Conservation (phyloP, 2,888 invertebrate genomes). For the Gerosis bhagava region DNA sequence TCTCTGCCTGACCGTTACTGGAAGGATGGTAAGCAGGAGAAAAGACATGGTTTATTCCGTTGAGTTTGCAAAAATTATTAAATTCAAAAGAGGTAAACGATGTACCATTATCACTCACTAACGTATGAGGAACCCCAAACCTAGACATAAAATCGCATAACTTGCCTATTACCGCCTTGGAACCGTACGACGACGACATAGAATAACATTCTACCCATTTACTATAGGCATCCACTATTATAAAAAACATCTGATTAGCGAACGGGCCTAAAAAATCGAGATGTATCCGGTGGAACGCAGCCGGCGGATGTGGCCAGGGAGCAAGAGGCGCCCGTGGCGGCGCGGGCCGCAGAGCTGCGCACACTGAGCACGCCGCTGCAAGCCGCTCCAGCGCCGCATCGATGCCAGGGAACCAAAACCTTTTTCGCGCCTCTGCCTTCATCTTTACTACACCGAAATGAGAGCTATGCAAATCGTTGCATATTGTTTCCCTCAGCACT, state of each 20-base stretch:
- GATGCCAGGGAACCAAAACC: no score
- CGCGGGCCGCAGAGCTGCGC: constrained; percentile 4
- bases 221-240: constrained; percentile 4
- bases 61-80: constrained; percentile 4
- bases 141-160: constrained; percentile 6
- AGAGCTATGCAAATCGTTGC: no score
- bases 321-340: constrained; percentile 2
- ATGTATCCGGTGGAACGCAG: constrained; percentile 1
- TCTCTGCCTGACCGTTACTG: constrained; percentile 4
- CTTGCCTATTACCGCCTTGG: background rate
- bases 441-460: no score
- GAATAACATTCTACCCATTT: constrained; percentile 12
- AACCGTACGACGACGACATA: background rate
- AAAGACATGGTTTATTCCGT: constrained; percentile 3
- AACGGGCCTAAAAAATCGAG: constrained; percentile 9
- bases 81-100: constrained; percentile 6
- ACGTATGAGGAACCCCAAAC: constrained; percentile 4
- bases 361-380: no score
- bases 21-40: constrained; percentile 3
- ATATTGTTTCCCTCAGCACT: background rate
- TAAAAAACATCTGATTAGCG: background rate
- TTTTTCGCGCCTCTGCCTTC: no score
- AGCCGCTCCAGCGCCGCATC: no score
- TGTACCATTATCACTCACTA: constrained; percentile 9
- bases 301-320: constrained; percentile 1